These are phyloP conservation scores for Cotesia chilonis DNA, from an alignment of 1,140 invertebrate genomes.

Conservation along the genomic window DNA sequence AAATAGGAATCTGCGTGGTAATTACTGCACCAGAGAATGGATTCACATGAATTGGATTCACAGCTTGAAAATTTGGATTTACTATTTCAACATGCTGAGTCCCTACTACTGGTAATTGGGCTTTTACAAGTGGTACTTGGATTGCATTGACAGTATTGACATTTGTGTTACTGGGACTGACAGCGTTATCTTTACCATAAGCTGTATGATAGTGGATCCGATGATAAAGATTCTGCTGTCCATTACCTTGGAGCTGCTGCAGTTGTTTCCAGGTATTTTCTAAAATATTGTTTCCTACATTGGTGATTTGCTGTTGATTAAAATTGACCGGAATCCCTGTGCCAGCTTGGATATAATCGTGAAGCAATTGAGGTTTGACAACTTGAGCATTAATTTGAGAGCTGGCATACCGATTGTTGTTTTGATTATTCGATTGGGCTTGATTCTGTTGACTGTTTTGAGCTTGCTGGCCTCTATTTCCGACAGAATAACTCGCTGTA, in stretches of 20 bases:
- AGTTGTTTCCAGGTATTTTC: constrained; percentile 53
- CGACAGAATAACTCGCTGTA: constrained; percentile 47
- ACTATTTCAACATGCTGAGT: constrained; percentile 59
- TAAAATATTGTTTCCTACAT: constrained; percentile 48
- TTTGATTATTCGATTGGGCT: constrained; percentile 24
- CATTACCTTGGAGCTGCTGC: constrained; percentile 50
- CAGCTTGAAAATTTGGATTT: constrained; percentile 53
- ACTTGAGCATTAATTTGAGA: constrained; percentile 36
- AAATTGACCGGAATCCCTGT: constrained; percentile 35
- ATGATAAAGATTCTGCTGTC: constrained; percentile 34
- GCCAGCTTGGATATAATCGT: constrained; percentile 49
- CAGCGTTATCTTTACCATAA: constrained; percentile 44
- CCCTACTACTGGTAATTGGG: constrained; percentile 55
- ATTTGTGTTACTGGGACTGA: constrained; percentile 51
- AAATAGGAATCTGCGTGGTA: constrained; percentile 60
- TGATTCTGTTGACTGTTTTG: constrained; percentile 21
- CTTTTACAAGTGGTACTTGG: constrained; percentile 39
- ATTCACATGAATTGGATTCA: constrained; percentile 47
- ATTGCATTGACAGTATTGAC: constrained; percentile 45
- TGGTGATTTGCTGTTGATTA: constrained; percentile 44
- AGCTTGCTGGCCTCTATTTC: constrained; percentile 35
- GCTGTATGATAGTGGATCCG: constrained; percentile 40
- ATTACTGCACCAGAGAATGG: constrained; percentile 53
- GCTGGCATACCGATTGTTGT: constrained; percentile 25
- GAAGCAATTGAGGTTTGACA: constrained; percentile 40